Evolutionary conservation across 2,888 invertebrate species (phyloP), one percentile per base, ranked within the genome.

Genomic region (Idaea aversata): DNA sequence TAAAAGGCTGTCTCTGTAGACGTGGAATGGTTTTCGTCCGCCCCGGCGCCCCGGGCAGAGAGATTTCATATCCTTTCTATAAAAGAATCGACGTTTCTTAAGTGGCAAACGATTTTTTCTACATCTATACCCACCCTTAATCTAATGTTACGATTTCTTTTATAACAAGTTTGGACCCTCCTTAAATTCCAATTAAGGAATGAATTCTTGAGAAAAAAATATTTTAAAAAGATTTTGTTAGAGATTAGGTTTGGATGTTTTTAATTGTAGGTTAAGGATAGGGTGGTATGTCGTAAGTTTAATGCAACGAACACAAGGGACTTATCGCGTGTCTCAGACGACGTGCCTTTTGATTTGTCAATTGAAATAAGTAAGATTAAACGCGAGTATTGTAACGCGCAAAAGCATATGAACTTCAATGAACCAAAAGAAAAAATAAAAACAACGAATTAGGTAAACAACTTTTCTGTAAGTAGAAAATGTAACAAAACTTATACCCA

Each of bases 51-150:
- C 63, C 5, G 58, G 61, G 67, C 63, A 15, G 59, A 62, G 64
- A 65, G 62, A 65, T 64, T 65, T 68, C 65, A 68, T 68, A 65
- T 63, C 68, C 68, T 68, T 62, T 64, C 57, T 62, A 64, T 65
- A 63, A 68, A 61, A 62, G 59, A 59, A 59, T 59, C 59, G 16
- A 59, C 59, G 15, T 34, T 13, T 34, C 59, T 34, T 59, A 59
- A 59, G 59, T 59, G 59, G 16, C 13, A 59, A 25, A 59, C 59
- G 59, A 59, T 59, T 59, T 59, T 59, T 59, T 59, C 59, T 59
- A 59, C 59, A 59, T 59, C 59, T 47, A 47, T 47, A 47, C 47
- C 47, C 47, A 47, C 47, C 47, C 47, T 47, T 47, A 47, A 47
- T 47, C 47, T 47, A 47, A 47, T 47, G 47, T 47, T 47, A 47